phyloP scores from a whole-genome alignment of 2,888 invertebrate species.

The Agonopterix subpropinquella region DNA sequence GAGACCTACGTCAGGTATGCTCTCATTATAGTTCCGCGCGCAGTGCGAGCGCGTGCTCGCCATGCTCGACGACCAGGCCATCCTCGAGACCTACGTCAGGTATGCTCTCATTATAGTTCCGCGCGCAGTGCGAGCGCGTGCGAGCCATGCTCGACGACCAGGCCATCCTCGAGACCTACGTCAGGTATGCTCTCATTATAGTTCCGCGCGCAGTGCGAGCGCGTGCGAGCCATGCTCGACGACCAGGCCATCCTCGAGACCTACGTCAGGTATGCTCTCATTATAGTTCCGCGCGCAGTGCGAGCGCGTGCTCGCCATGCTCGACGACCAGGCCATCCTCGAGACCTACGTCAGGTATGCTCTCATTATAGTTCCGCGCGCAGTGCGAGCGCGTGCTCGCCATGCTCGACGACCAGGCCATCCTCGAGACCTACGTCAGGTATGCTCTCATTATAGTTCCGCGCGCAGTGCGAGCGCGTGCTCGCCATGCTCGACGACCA shows the following conservation, averaged over 20 bases:
- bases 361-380: no score
- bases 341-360: no score
- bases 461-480: conserved; percentile 82
- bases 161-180: conserved; percentile 78
- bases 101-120: no score
- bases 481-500: conserved; percentile 74
- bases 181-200: no score
- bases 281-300: conserved; percentile 87
- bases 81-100: conserved; percentile 81
- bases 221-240: conserved; percentile 73
- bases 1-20: no score
- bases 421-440: conserved; percentile 81
- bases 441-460: no score
- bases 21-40: no score
- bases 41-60: conserved; percentile 81
- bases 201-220: conserved; percentile 86
- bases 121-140: conserved; percentile 82
- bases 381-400: conserved; percentile 81
- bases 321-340: conserved; percentile 76
- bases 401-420: conserved; percentile 74
- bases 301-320: conserved; percentile 76
- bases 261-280: no score
- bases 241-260: conserved; percentile 78
- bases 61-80: conserved; percentile 74
- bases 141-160: conserved; percentile 74